Evolutionary conservation across 2,113 vertebrate species (phyloP).

Genomic region (Indicator indicator): DNA sequence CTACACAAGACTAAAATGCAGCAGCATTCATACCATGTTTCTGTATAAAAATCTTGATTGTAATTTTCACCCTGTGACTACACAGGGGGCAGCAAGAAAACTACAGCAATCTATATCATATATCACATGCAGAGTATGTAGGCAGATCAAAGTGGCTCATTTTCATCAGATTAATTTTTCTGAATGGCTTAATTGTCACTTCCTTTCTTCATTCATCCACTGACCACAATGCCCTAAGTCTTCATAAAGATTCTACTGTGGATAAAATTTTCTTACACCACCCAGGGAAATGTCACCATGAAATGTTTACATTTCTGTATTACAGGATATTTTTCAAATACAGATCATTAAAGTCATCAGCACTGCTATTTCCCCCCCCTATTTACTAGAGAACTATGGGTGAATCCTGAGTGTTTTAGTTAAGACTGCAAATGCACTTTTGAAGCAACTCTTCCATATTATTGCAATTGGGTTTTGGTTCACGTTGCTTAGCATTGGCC

Average conservation of each 20-base stretch:
- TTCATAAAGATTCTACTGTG: neutral
- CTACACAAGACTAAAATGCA: neutral
- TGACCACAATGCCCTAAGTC: neutral
- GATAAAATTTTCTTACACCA: neutral
- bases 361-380: rapidly evolving
- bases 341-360: neutral
- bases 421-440: neutral
- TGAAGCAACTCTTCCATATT: neutral
- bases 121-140: neutral
- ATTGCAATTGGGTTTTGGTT: neutral
- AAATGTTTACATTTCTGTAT: neutral
- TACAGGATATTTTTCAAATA: neutral
- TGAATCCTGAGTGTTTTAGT: neutral
- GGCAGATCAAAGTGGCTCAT: neutral
- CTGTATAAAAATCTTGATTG: neutral
- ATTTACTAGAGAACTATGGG: neutral
- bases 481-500: neutral
- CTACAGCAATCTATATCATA: neutral
- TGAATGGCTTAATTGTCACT: neutral
- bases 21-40: neutral
- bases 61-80: neutral
- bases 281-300: neutral
- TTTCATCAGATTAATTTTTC: neutral
- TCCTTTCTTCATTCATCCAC: neutral
- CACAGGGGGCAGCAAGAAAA: neutral